Evolutionary conservation across 2,797 vertebrate species (phyloP).

Genomic region (Chelon auratus): DNA sequence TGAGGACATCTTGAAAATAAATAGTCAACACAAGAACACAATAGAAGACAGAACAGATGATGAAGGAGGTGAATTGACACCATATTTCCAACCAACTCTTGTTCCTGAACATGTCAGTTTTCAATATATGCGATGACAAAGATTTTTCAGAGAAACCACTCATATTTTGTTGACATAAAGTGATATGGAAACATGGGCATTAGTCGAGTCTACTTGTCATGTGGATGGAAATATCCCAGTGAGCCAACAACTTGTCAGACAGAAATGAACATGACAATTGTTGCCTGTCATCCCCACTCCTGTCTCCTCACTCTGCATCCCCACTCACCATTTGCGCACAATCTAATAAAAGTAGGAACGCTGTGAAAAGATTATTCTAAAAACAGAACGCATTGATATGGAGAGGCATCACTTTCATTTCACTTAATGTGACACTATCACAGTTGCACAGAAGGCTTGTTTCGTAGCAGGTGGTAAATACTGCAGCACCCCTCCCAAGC

Average conservation of each 20-base stretch:
- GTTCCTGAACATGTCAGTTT: neutral
- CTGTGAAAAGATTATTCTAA: conserved; percentile 64
- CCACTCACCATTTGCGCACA: conserved; percentile 51
- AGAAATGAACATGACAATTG: conserved; percentile 63
- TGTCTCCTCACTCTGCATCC: conserved; percentile 34
- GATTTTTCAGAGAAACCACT: conserved; percentile 15
- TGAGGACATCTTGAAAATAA: neutral
- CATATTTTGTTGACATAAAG: conserved; percentile 31
- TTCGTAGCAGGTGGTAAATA: conserved; percentile 81
- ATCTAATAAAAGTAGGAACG: conserved; percentile 69
- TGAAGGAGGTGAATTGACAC: neutral
- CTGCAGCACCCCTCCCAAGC: conserved; percentile 68
- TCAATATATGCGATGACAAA: conserved; percentile 3
- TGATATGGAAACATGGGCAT: conserved; percentile 36
- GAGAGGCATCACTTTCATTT: conserved; percentile 67
- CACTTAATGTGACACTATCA: conserved; percentile 72
- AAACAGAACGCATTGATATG: conserved; percentile 59
- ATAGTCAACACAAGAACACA: neutral
- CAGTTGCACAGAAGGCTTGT: conserved; percentile 73
- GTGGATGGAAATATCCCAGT: conserved; percentile 51
- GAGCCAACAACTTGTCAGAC: conserved; percentile 62
- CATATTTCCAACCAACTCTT: conserved; percentile 12
- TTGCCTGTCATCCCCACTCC: conserved; percentile 55
- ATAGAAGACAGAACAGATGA: neutral
- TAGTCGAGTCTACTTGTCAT: conserved; percentile 24